Percentiles rank a stretch among this genome's conserved stretches.
Evolutionary conservation across 2,113 vertebrate genomes (phyloP).

Genomic region (Corythoichthys intestinalis): DNA sequence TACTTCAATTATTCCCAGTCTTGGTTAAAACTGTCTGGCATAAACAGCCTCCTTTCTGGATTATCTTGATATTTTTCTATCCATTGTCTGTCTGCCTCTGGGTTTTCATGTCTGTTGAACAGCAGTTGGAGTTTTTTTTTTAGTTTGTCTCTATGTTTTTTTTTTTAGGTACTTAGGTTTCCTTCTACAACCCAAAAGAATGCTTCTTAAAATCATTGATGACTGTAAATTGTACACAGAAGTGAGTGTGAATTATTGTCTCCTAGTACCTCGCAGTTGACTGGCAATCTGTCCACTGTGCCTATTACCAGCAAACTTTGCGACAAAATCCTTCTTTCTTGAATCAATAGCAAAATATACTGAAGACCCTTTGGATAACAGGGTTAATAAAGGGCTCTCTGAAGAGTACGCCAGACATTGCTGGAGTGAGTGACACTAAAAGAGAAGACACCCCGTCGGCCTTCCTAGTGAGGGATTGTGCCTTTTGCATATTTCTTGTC

Average conservation of each 20-base stretch:
- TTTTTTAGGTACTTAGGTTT: too few species aligned
- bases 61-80: too few species aligned
- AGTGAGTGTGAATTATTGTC: not conserved
- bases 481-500: conserved; percentile 92
- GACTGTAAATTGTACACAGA: not conserved
- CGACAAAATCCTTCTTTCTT: conserved; percentile 55
- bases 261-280: not conserved
- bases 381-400: conserved; percentile 80
- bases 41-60: too few species aligned
- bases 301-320: conserved; percentile 51
- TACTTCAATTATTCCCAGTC: too few species aligned
- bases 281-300: not conserved
- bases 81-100: too few species aligned
- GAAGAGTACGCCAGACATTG: conserved; percentile 82
- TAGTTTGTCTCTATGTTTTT: too few species aligned
- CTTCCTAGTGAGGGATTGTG: conserved; percentile 90
- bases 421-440: conserved; percentile 80
- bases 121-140: too few species aligned
- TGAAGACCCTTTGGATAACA: conserved; percentile 72
- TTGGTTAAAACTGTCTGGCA: too few species aligned
- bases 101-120: too few species aligned
- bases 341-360: conserved; percentile 71
- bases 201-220: too few species aligned
- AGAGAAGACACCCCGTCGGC: conserved; percentile 86
- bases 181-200: too few species aligned